Base-by-base conservation (phyloP, 2,888 invertebrate genomes). In the Parapristionchus giblindavisi region DNA sequence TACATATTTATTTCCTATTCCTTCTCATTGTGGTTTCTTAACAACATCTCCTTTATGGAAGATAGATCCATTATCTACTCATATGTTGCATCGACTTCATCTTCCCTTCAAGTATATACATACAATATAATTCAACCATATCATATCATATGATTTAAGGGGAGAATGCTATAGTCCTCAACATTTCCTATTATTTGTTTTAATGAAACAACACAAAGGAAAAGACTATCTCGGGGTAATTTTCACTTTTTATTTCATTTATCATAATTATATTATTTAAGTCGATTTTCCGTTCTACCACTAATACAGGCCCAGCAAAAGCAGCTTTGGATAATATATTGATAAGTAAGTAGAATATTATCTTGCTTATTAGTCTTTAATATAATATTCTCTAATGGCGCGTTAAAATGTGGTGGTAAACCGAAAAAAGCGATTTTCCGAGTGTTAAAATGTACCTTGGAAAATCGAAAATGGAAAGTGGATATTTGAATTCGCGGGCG, bases 181-280 rank as follows among this genome's bases (percentile, higher is more conserved):
- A 68, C 75, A 79, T 8, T 84, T 83, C 72, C 77, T 83, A 6
- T 79, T 83, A 38, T 84, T 82, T 74, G 82, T 85, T 79, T 76
- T 86, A 8, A 68, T 86, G 29, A 79, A 83, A 48, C 86, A 86
- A 72, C 86, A 87, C 11, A 56, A 78, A 51, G 84, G 85, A 27
- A 85, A 85, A 60, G 81, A 82, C 11, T 66, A 77, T 61, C 52
- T 81, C 34, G 77, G 76, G 66, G 82, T 84, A 65, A 72, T 75
- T n/a, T n/a, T n/a, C n/a, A n/a, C n/a, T n/a, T n/a, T n/a, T n/a
- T n/a, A n/a, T n/a, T n/a, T n/a, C n/a, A n/a, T n/a, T n/a, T n/a
- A n/a, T n/a, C n/a, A n/a, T n/a, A n/a, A n/a, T n/a, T n/a, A n/a
- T n/a, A n/a, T n/a, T n/a, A n/a, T n/a, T n/a, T n/a, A n/a, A n/a